phyloP scores from a whole-genome alignment of 2,888 invertebrate genomes.

The Hypomecis punctinalis region DNA sequence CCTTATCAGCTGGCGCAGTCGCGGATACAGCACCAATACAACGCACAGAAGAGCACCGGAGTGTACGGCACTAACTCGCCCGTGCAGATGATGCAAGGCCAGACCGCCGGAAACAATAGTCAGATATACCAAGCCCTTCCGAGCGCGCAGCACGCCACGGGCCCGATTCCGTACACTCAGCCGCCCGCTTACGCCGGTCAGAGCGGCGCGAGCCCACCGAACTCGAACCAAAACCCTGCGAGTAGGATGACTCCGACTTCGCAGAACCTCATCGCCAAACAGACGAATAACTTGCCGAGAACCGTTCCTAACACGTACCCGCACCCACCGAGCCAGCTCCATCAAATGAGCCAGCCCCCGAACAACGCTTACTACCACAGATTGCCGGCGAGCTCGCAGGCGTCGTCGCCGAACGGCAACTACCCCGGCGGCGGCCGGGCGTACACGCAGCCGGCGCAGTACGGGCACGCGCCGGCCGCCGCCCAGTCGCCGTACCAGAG shows the following conservation, averaged over 20 bases:
- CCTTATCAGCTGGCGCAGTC: slow-evolving; percentile 70
- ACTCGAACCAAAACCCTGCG: slow-evolving; percentile 73
- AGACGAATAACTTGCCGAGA: slow-evolving; percentile 63
- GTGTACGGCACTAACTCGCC: slow-evolving; percentile 66
- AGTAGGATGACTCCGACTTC: slow-evolving; percentile 74
- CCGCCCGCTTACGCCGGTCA: slow-evolving; percentile 71
- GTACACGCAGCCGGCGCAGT: slow-evolving; percentile 50
- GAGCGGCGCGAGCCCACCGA: slow-evolving; percentile 73
- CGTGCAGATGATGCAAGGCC: slow-evolving; percentile 57
- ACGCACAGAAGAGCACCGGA: slow-evolving; percentile 65
- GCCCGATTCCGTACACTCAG: slow-evolving; percentile 72
- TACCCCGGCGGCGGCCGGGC: slow-evolving; percentile 64
- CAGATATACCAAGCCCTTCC: slow-evolving; percentile 75
- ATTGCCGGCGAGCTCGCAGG: slow-evolving; percentile 63
- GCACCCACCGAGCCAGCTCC: slow-evolving; percentile 71
- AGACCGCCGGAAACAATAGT: slow-evolving; percentile 55
- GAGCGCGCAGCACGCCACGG: slow-evolving; percentile 57
- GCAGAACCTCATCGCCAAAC: slow-evolving; percentile 67
- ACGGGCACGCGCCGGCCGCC: slow-evolving; percentile 55
- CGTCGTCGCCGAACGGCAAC: slow-evolving; percentile 55
- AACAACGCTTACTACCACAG: slow-evolving; percentile 77
- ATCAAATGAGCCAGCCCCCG: slow-evolving; percentile 64
- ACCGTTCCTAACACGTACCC: slow-evolving; percentile 71
- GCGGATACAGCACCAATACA: slow-evolving; percentile 69
- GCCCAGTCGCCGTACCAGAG: slow-evolving; percentile 75